phyloP scores from a whole-genome alignment of 2,797 vertebrate genomes.

The Eleutherodactylus coqui region DNA sequence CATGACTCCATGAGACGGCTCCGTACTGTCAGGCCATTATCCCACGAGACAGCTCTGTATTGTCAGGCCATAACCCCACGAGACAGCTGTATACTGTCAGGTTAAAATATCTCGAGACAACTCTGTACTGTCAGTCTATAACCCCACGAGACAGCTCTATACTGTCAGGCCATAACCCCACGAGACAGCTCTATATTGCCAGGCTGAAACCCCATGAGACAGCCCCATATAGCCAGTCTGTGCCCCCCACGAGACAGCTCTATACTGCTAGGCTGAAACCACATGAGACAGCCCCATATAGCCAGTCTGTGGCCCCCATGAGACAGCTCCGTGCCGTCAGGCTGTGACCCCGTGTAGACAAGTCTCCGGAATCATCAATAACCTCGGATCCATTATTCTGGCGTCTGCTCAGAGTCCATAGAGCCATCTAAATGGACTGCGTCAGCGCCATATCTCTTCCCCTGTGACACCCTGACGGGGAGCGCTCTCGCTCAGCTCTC shows the following conservation, averaged over 20 bases:
- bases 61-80: neutral
- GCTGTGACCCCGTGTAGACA: constrained; percentile 18
- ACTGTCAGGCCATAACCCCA: neutral
- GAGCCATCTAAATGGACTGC: constrained; percentile 48
- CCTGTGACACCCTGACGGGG: constrained; percentile 44
- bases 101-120: neutral
- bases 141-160: neutral
- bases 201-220: neutral
- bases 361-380: constrained; percentile 25
- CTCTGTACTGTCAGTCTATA: neutral
- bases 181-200: neutral
- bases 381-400: neutral
- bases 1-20: neutral
- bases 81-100: neutral
- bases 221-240: neutral
- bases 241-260: neutral
- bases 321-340: neutral
- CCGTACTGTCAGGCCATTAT: neutral
- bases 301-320: neutral
- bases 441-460: constrained; percentile 51
- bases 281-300: neutral
- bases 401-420: constrained; percentile 23
- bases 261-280: neutral
- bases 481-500: constrained; percentile 18
- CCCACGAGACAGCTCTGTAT: neutral